Conservation (phyloP, 2,113 vertebrate genomes). For the Himantopus leucocephalus region DNA sequence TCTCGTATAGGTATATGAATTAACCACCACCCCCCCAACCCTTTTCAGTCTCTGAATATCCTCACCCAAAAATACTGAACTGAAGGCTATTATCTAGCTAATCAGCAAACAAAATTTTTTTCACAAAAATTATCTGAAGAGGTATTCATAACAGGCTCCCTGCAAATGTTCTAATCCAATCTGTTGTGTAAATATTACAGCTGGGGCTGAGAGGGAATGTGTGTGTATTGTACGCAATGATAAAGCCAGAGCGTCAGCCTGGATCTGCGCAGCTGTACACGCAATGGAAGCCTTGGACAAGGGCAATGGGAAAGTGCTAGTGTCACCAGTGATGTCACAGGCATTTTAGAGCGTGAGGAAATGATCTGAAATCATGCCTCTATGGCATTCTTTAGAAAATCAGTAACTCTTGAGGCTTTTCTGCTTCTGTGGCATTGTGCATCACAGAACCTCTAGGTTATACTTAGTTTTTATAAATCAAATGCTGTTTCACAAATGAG, state of each 20-base stretch:
- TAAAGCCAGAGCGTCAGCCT: accelerated
- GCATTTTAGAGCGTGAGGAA: background rate
- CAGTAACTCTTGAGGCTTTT: background rate
- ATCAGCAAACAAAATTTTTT: conserved; percentile 20
- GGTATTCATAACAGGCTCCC: conserved; percentile 9
- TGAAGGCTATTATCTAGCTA: background rate
- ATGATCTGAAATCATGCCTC: background rate
- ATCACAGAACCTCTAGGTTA: background rate
- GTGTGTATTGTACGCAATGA: background rate
- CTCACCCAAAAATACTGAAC: background rate
- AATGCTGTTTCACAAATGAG: background rate
- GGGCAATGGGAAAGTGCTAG: background rate
- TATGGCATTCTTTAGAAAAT: background rate
- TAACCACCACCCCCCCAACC: background rate
- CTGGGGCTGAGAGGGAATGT: background rate
- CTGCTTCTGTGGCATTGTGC: background rate
- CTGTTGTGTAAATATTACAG: conserved; percentile 55
- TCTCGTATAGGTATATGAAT: background rate
- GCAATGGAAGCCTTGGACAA: background rate
- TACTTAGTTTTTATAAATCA: background rate
- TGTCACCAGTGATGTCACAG: background rate
- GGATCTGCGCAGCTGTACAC: background rate
- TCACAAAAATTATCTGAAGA: conserved; percentile 25
- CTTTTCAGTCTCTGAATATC: background rate
- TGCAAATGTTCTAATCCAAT: conserved; percentile 36